These are phyloP conservation scores for Hemiscyllium ocellatum DNA, from an alignment of 2,113 vertebrate genomes.

Conservation along the genomic window DNA sequence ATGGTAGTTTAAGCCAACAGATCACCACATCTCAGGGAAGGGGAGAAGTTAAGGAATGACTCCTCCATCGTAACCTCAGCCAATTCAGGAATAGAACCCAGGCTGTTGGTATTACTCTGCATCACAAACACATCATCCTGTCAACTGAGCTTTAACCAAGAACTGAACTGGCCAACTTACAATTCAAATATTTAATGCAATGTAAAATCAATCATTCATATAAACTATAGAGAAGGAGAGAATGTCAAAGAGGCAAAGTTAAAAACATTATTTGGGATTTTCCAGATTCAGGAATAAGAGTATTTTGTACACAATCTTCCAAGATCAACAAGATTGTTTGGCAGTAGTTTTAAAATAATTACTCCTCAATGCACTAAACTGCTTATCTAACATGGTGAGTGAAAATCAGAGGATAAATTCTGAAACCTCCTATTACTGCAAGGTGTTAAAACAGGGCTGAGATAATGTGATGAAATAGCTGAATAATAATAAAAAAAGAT, in stretches of 20 bases:
- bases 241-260: too few relatives aligned
- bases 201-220: background rate
- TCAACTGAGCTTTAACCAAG: too few relatives aligned
- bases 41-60: too few relatives aligned
- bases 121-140: too few relatives aligned
- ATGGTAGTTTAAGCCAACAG: too few relatives aligned
- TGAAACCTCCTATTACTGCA: background rate
- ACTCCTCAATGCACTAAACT: background rate
- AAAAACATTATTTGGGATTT: too few relatives aligned
- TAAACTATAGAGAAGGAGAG: too few relatives aligned
- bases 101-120: too few relatives aligned
- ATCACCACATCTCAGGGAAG: too few relatives aligned
- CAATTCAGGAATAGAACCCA: too few relatives aligned
- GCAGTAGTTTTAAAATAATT: background rate
- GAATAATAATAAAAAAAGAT: background rate
- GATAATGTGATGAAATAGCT: background rate
- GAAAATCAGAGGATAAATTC: background rate
- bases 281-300: background rate
- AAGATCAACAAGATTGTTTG: background rate
- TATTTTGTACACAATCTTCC: background rate
- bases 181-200: background rate
- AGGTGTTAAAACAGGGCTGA: background rate
- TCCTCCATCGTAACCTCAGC: too few relatives aligned
- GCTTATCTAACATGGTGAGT: background rate
- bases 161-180: background rate